Evolutionary conservation across 2,888 invertebrate species (phyloP).

Genomic region (Abscondita cerata): DNA sequence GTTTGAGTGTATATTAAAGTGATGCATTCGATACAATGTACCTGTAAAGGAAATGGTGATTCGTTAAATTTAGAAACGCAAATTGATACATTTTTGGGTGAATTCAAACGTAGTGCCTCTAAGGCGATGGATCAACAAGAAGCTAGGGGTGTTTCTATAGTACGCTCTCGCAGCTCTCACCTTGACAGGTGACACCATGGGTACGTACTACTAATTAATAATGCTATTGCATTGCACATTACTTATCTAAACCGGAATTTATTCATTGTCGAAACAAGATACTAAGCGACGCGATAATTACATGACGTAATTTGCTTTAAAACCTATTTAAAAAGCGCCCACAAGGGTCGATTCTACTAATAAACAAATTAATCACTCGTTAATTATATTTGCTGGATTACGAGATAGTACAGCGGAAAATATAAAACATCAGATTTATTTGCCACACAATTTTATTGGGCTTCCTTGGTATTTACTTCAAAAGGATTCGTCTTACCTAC

Average conservation of each 20-base stretch:
- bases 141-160: slow-evolving; percentile 32
- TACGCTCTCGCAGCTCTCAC: slow-evolving; percentile 48
- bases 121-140: slow-evolving; percentile 66
- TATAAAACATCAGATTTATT: no score
- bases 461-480: no score
- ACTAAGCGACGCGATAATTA: background rate
- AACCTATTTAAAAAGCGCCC: background rate
- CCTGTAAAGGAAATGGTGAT: slow-evolving; percentile 61
- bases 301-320: slow-evolving; percentile 1
- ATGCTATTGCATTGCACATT: no score
- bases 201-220: slow-evolving; percentile 39
- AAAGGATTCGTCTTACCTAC: no score
- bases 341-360: slow-evolving; percentile 8
- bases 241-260: no score
- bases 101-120: slow-evolving; percentile 80
- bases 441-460: no score
- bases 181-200: slow-evolving; percentile 49
- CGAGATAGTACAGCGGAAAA: no score
- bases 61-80: slow-evolving; percentile 78
- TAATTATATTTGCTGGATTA: background rate
- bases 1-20: slow-evolving; percentile 23
- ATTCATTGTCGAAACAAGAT: no score
- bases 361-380: no score
- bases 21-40: slow-evolving; percentile 4
- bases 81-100: slow-evolving; percentile 85